Evolutionary conservation across 2,113 vertebrate species (phyloP).

Genomic region (Psilopogon haemacephalus): DNA sequence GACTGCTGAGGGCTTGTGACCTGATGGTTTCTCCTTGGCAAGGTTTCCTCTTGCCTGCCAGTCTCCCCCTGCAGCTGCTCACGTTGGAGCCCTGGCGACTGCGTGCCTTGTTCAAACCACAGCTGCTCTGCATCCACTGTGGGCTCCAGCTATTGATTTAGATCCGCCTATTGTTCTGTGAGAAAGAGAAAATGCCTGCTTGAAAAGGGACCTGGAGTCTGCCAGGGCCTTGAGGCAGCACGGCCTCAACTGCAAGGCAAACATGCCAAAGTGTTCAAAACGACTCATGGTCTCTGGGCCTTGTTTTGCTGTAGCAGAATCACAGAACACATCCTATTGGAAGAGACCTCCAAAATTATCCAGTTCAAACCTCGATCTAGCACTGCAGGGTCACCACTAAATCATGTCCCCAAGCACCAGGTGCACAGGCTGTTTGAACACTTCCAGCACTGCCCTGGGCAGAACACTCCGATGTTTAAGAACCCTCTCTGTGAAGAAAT

Average conservation of each 20-base stretch:
- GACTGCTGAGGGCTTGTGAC: not conserved
- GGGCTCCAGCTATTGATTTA: conserved; percentile 28
- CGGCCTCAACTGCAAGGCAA: not conserved
- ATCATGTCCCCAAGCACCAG: too few relatives aligned
- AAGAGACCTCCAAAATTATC: too few relatives aligned
- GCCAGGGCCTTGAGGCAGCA: conserved; percentile 19
- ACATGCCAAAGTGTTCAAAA: not conserved
- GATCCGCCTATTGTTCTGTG: conserved; percentile 14
- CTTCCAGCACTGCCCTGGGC: too few relatives aligned
- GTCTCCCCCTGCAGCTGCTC: conserved; percentile 36
- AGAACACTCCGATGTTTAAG: too few relatives aligned
- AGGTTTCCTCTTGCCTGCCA: not conserved
- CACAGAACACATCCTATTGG: too few relatives aligned
- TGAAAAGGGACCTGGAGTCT: not conserved
- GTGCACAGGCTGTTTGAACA: too few relatives aligned
- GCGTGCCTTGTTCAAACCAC: not conserved
- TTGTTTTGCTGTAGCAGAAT: not conserved
- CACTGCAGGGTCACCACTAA: too few relatives aligned
- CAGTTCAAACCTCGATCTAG: too few relatives aligned
- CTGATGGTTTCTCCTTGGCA: conserved; percentile 7
- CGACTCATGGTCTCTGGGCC: not conserved
- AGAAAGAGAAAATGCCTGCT: conserved; percentile 30
- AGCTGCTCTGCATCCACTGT: conserved; percentile 32
- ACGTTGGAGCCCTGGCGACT: not conserved
- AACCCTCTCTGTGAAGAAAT: too few relatives aligned